Evolutionary conservation across 2,888 invertebrate species (phyloP), one percentile per base, ranked within the genome.

Genomic region (Harmothoe impar): DNA sequence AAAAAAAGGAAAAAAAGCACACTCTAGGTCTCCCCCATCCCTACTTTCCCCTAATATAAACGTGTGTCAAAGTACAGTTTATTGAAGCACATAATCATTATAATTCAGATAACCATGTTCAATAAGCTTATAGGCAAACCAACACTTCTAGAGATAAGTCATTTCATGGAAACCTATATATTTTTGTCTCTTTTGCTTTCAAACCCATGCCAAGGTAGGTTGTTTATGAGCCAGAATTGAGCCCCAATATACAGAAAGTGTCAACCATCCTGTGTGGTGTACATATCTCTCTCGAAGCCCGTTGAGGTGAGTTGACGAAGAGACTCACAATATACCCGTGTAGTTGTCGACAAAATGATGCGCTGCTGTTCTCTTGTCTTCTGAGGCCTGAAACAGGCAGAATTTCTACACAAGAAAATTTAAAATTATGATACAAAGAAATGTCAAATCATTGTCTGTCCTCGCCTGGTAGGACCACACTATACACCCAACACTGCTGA

Each of bases 161-260:
- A 56, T 86, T 86, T 86, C 86, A 86, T 86, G 86, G 86, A 86
- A 86, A 86, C 52, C 51, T 86, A 86, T 86, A 86, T 86, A 86
- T 86, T 86, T 86, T 86, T 86, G 56, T 86, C 86, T 86, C 86
- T 86, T 86, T 86, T 86, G 86, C 86, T 86, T 86, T 86, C 86
- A 86, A 86, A 86, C 52, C 86, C 86, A 86, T 86, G 86, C 86
- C 86, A 86, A 86, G 86, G 86, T 86, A 86, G 86, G 86, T 86
- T 86, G 86, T 86, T 86, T 86, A 86, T 54, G 86, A 52, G 86
- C 86, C 25, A 86, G 86, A 52, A 86, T 86, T 86, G 86, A 86
- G 54, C 52, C 84, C 86, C 86, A 86, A 31, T 86, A 29, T 86
- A 86, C 86, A 86, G 86, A 86, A 52, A 86, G 56, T 86, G 86